phyloP scores from a whole-genome alignment of 2,113 vertebrate species.

The Gallinago paraguaiae region DNA sequence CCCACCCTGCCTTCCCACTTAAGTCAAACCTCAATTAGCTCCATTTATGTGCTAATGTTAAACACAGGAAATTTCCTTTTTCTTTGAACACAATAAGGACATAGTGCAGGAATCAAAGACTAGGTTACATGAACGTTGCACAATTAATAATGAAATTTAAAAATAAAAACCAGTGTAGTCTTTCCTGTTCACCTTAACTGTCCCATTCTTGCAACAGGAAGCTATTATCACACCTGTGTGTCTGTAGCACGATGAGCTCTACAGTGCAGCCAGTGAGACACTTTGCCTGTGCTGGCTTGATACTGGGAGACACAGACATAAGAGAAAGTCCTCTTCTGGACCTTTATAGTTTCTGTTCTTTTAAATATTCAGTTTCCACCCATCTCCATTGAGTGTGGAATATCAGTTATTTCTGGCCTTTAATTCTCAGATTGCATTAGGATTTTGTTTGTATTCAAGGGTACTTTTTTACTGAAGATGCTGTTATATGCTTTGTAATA shows the following conservation, averaged over 20 bases:
- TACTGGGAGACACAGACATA: not conserved
- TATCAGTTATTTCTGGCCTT: not conserved
- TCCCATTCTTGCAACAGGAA: not conserved
- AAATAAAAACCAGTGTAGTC: not conserved
- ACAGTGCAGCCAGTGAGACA: rapidly evolving
- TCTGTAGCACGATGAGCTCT: not conserved
- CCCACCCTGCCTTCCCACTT: slow-evolving; percentile 15
- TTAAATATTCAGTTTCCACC: not conserved
- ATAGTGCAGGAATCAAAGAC: not conserved
- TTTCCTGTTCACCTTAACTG: not conserved
- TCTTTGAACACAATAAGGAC: not conserved
- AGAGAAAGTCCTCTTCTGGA: not conserved
- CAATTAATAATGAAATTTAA: not conserved
- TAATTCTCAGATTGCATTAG: not conserved
- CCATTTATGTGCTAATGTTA: not conserved
- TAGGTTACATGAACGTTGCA: not conserved
- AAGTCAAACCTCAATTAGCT: not conserved
- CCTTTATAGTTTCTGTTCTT: not conserved
- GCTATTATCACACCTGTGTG: not conserved
- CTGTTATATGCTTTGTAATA: not conserved
- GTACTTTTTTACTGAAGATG: not conserved
- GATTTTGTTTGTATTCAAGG: not conserved
- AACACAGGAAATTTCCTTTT: not conserved
- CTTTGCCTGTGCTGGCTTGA: not conserved
- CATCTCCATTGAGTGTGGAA: not conserved